Conservation (phyloP, 2,797 vertebrate species). For the Lagocephalus sceleratus region DNA sequence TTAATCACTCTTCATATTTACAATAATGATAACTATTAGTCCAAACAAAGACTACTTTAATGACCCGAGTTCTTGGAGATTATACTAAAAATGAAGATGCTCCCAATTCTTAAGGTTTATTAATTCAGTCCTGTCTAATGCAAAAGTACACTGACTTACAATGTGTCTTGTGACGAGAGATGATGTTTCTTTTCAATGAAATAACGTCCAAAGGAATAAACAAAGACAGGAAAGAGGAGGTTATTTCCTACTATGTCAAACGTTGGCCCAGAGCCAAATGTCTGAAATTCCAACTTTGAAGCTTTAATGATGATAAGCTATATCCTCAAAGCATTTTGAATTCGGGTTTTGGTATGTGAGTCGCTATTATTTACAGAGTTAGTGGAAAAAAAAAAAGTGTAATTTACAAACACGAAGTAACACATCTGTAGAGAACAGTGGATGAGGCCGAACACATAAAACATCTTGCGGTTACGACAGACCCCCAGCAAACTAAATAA, state of each 20-base stretch:
- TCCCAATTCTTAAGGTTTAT: too few relatives aligned
- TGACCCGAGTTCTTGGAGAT: too few relatives aligned
- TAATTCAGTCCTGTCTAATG: background rate
- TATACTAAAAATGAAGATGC: too few relatives aligned
- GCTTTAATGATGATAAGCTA: conserved; percentile 76
- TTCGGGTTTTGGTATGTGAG: conserved; percentile 68
- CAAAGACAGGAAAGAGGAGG: conserved; percentile 34
- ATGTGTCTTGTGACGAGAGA: conserved; percentile 1
- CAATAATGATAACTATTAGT: background rate
- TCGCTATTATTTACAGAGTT: conserved; percentile 79
- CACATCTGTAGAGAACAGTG: conserved; percentile 69
- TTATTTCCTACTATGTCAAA: conserved; percentile 48
- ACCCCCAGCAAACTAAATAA: conserved; percentile 81
- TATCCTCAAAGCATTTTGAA: conserved; percentile 70
- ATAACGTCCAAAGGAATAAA: conserved; percentile 18
- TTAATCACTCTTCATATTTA: background rate
- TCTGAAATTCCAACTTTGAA: conserved; percentile 77
- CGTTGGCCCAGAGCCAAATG: conserved; percentile 61
- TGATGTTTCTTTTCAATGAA: conserved; percentile 13
- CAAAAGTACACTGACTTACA: background rate
- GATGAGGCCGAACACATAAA: conserved; percentile 70
- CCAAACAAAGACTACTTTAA: too few relatives aligned
- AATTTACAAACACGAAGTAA: conserved; percentile 64
- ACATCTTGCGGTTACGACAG: conserved; percentile 76
- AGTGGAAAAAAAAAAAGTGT: conserved; percentile 65